Base-by-base conservation (phyloP, 2,888 invertebrate species). In the Halocaridina rubra region DNA sequence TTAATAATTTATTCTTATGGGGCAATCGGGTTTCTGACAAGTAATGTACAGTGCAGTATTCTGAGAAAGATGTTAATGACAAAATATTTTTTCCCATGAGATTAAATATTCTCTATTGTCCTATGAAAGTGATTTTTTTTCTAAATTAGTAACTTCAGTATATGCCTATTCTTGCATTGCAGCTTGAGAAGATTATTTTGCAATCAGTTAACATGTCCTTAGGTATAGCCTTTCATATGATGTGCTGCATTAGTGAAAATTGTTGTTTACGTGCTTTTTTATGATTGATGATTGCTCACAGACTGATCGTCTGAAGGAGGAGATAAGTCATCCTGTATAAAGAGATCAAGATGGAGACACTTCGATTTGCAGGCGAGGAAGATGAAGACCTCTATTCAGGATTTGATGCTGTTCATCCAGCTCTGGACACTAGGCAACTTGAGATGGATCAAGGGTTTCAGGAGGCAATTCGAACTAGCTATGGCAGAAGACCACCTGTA, bases 391-490 rank as follows among this genome's bases (percentile, higher is more conserved):
- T 94, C 64, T 94, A 95, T 90, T 91, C 92, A 7, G 94, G 94
- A 2, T 94, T 94, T 90, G 94, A 94, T 89, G 94, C 94, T 30
- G 94, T 93, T 88, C 92, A 94, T 7, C 93, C 94, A 1, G 93
- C 94, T 1, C 91, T 94, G 86, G 94, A 93, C 89, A 93, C 93
- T 0, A 92, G 95, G 90, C 94, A 94, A 90, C 91, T 96, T 86
- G 93, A 94, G 76, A 93, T 94, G 89, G 96, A 96, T 90, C 93
- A 94, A 88, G 93, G 92, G 32, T 95, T 96, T 89, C 95, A 95
- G 90, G 94, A 95, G 90, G 94, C 95, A 13, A 92, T 96, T n/a
- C 93, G 94, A 89, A 94, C 93, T 24, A 94, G 95, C 88, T 94
- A 95, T 89, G 94, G 94, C 22, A 93, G 95, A 72, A 91, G 94